Base-by-base conservation (phyloP, 2,113 vertebrate genomes). In the Psilopogon haemacephalus region DNA sequence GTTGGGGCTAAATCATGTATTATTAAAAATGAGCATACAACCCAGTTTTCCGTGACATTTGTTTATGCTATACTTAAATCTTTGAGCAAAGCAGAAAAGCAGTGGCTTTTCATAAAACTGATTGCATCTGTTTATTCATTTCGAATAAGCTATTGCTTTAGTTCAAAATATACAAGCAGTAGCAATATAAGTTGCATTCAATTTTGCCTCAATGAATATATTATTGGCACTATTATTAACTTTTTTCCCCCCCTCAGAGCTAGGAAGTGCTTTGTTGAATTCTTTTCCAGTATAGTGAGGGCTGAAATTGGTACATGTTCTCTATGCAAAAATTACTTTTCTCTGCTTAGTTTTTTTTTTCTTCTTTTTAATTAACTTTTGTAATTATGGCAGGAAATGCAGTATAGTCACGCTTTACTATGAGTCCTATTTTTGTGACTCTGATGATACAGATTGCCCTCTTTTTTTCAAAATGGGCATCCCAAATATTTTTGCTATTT, bases 91-190 rank as follows among this genome's bases (percentile, higher is more conserved):
- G 71, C 46, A 83, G 65, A 33, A 96, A 95, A 67, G 77, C 75
- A 32, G 16, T 84, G 33, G 23, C 60, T 97, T 96, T 94, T 95
- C 84, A 90, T 86, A 93, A 95, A 95, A 77, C 38, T 88, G 69
- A 89, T 83, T 82, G 40, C 78, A 96, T 93, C 59, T 95, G 70
- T 50, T 89, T 93, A 93, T 83, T 95, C 68, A 77, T 93, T 89
- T 84, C 92, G 88, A 94, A 74, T 84, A 89, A 96, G 40, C 35
- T 86, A n/a, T 69, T 91, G 37, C 54, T 93, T 91, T 71, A 80
- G n/a, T 78, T 79, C 42, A 86, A 69, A 80, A 58, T 27, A 83
- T 55, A 90, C 69, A 91, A 93, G 79, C 55, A 86, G 37, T 30
- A 84, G 80, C 58, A 94, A 72, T 90, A 48, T 37, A 96, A 94